Evolutionary conservation across 2,797 vertebrate species (phyloP).

Genomic region (Craterocephalus amniculus): DNA sequence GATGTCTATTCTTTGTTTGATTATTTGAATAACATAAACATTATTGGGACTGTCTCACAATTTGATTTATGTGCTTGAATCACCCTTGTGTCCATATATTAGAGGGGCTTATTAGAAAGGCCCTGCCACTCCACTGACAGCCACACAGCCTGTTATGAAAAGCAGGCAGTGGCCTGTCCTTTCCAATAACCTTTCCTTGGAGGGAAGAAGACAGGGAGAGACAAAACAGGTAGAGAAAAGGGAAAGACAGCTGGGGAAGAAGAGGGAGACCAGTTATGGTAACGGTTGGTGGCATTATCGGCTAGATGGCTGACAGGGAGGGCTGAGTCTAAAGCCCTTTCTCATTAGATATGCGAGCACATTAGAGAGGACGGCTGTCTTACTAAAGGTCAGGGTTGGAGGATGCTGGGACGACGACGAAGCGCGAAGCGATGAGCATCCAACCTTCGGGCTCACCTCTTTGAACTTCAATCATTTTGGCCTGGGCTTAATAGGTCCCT

Average conservation of each 20-base stretch:
- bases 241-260: constrained; percentile 60
- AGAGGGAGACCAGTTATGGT: constrained; percentile 46
- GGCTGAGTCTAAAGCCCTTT: constrained; percentile 79
- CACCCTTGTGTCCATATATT: constrained; percentile 54
- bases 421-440: constrained; percentile 74
- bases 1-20: constrained; percentile 49
- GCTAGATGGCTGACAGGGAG: constrained; percentile 77
- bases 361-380: constrained; percentile 84
- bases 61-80: constrained; percentile 67
- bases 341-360: constrained; percentile 87
- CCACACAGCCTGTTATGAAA: constrained; percentile 75
- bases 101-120: constrained; percentile 78
- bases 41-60: constrained; percentile 64
- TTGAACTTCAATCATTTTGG: constrained; percentile 88
- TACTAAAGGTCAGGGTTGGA: constrained; percentile 86
- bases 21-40: constrained; percentile 65
- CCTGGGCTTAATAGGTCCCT: constrained; percentile 85
- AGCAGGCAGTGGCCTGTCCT: constrained; percentile 78
- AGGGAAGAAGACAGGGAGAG: constrained; percentile 59
- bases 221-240: constrained; percentile 67
- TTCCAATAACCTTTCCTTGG: constrained; percentile 81
- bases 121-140: constrained; percentile 68
- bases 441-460: constrained; percentile 85
- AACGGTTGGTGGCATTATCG: constrained; percentile 80
- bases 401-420: constrained; percentile 77